Evolutionary conservation across 2,113 vertebrate genomes (phyloP).

Genomic region (Halcyon malimbica): DNA sequence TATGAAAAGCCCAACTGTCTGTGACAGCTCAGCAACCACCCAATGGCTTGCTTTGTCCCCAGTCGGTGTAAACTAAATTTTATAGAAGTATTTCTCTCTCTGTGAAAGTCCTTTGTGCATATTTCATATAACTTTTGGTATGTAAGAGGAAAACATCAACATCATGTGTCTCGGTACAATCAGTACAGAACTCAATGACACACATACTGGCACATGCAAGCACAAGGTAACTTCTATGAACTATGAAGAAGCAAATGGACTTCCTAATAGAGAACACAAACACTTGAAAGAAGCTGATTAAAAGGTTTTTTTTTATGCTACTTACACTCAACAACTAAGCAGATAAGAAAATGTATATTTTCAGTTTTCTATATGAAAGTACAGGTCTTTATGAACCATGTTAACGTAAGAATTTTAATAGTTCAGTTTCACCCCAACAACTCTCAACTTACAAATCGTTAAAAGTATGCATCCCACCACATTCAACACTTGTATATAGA

Average conservation of each 20-base stretch:
- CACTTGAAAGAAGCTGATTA: neutral
- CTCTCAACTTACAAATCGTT: neutral
- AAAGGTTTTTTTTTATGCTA: neutral
- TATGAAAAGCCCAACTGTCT: neutral
- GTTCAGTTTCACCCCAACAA: neutral
- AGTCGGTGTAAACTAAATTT: neutral
- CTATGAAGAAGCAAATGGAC: accelerated
- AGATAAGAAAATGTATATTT: neutral
- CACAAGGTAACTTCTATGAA: neutral
- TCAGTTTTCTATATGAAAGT: neutral
- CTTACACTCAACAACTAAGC: neutral
- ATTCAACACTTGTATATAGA: neutral
- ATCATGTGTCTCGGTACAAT: neutral
- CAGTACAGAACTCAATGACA: neutral
- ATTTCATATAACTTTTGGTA: neutral
- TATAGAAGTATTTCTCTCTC: neutral
- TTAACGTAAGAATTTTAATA: neutral
- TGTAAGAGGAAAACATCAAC: neutral
- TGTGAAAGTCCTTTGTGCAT: neutral
- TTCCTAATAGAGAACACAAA: neutral
- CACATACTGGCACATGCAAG: neutral
- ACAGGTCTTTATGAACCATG: neutral
- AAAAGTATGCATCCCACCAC: neutral
- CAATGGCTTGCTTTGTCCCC: neutral
- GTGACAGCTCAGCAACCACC: neutral